Percentiles rank a stretch among this genome's conserved stretches.
phyloP scores from a whole-genome alignment of 2,888 invertebrate genomes.

The Drosophila prostipennis region DNA sequence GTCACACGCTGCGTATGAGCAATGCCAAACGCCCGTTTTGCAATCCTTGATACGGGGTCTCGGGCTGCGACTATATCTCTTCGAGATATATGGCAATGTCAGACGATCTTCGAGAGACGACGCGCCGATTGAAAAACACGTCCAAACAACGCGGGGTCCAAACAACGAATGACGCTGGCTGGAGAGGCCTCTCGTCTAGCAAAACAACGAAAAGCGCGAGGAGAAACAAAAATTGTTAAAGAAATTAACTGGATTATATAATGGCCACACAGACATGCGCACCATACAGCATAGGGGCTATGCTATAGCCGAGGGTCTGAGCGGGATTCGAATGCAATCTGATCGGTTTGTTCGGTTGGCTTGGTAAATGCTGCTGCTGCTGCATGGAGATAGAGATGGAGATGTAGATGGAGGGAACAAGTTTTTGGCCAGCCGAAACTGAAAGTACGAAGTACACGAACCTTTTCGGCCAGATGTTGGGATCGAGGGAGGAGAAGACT shows the following conservation, averaged over 20 bases:
- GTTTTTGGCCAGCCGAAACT: constrained; percentile 55
- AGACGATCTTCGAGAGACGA: constrained; percentile 31
- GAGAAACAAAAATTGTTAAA: constrained; percentile 66
- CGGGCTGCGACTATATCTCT: constrained; percentile 8
- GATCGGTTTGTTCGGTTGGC: constrained; percentile 54
- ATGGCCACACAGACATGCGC: constrained; percentile 45
- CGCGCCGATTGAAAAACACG: constrained; percentile 53
- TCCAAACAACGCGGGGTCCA: constrained; percentile 66
- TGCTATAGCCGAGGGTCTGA: constrained; percentile 1
- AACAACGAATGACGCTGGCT: constrained; percentile 68
- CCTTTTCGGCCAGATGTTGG: constrained; percentile 63
- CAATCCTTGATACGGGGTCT: constrained; percentile 19
- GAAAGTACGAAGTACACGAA: constrained; percentile 70
- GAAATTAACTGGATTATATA: constrained; percentile 80
- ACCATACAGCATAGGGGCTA: not conserved
- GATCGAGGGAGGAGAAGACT: not conserved
- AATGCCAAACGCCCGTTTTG: constrained; percentile 40
- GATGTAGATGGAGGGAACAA: constrained; percentile 67
- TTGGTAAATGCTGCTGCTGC: constrained; percentile 46
- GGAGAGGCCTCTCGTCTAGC: constrained; percentile 42
- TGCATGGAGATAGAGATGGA: constrained; percentile 22
- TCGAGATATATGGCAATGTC: constrained; percentile 17
- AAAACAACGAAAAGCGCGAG: constrained; percentile 46
- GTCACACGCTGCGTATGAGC: constrained; percentile 47
- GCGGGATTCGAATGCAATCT: constrained; percentile 69